Evolutionary conservation across 2,113 vertebrate genomes (phyloP), one percentile per base, ranked within the genome.

Genomic region (Elaphurus davidianus): DNA sequence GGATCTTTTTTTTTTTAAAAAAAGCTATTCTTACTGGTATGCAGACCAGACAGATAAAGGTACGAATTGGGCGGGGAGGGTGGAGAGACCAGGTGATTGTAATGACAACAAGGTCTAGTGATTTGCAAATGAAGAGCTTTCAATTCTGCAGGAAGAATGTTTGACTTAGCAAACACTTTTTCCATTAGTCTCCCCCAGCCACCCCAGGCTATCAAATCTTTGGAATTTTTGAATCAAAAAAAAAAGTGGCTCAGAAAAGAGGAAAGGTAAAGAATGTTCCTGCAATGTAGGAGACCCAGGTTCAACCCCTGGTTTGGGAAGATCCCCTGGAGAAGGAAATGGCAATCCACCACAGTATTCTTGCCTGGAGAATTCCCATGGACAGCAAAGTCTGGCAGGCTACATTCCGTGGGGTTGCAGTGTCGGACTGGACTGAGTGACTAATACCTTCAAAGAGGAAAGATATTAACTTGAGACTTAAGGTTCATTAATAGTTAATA

Each of bases 41-140:
- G 36, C 71, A n/a, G 7, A 28, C 6, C 5, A 27, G 7, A 6
- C 14, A 21, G 59, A 91, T 27, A 60, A 87, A 8, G 52, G 5
- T 2, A 4, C 7, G 36, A 33, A 5, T 17, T 43, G 52, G 74
- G 91, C 5, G 45, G 50, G 60, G 21, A 17, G 7, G 36, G 57
- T 8, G 19, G 23, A 10, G 19, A 4, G 4, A 9, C 17, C 43
- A 0, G 28, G 11, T 5, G 5, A 97, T 96, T 87, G 43, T 64
- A 47, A 94, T 83, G 71, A 90, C 76, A 88, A 89, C 1, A 2
- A 36, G 17, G 14, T 9, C 71, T 19, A 40, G 12, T 8, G 57
- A 84, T 76, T 79, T 95, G 94, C 94, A 97, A 96, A 97, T 74
- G 54, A 64, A 0, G 12, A 5, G n/a, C 93, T 90, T 86, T 11